Evolutionary conservation across 1,140 invertebrate genomes (phyloP).

Genomic region (Marisa cornuarietis): DNA sequence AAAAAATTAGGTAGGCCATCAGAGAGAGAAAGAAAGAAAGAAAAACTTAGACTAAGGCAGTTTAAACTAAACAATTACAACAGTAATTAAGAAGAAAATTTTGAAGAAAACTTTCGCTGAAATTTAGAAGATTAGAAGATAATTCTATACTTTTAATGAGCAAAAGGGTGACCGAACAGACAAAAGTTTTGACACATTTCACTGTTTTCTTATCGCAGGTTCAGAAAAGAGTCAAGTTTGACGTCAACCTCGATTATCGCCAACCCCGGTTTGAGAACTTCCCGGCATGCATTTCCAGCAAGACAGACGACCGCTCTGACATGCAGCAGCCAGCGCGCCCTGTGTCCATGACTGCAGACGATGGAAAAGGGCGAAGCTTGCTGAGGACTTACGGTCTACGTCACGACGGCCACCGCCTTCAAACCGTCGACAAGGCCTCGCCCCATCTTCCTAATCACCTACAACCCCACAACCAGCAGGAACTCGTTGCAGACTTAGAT

Average conservation of each 20-base stretch:
- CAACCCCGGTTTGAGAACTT: not conserved
- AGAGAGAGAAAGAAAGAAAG: too few relatives aligned
- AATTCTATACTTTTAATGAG: too few relatives aligned
- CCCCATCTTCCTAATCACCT: not conserved
- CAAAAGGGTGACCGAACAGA: too few relatives aligned
- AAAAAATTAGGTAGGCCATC: too few relatives aligned
- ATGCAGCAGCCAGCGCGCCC: not conserved
- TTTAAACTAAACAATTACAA: too few relatives aligned
- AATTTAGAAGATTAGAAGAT: too few relatives aligned
- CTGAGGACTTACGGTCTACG: slow-evolving; percentile 6
- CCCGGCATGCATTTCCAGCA: not conserved
- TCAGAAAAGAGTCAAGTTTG: slow-evolving; percentile 23
- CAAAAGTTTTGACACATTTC: too few relatives aligned
- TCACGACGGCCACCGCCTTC: not conserved
- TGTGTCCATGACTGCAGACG: slow-evolving; percentile 4
- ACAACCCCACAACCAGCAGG: not conserved
- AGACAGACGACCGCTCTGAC: too few relatives aligned
- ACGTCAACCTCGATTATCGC: slow-evolving; percentile 11
- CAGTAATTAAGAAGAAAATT: too few relatives aligned
- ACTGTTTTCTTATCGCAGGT: not conserved
- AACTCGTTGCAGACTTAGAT: slow-evolving; percentile 2
- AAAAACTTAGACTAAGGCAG: too few relatives aligned
- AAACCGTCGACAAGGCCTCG: slow-evolving; percentile 1
- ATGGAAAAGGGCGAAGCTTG: not conserved
- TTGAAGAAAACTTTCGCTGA: too few relatives aligned